These are phyloP conservation scores for Aspidoscelis tigris DNA, from an alignment of 2,113 vertebrate genomes.

Conservation along the genomic window DNA sequence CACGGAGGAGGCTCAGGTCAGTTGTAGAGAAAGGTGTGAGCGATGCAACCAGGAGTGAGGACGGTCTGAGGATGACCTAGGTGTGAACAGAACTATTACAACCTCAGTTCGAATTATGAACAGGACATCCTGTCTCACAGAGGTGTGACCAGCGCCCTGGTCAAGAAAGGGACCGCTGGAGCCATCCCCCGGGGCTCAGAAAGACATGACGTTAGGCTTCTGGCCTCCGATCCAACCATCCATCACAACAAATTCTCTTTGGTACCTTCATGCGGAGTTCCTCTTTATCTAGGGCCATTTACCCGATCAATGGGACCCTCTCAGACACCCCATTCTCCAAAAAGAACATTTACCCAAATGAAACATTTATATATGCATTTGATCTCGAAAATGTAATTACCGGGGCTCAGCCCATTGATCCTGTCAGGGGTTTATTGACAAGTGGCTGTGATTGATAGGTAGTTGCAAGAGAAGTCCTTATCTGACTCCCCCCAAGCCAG, in stretches of 20 bases:
- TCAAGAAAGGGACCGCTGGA: fast-evolving
- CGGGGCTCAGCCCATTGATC: constrained; percentile 54
- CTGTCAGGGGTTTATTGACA: constrained; percentile 50
- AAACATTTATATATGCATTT: constrained; percentile 66
- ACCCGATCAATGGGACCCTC: background rate
- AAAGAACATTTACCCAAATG: constrained; percentile 47
- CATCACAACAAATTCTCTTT: background rate
- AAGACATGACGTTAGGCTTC: background rate
- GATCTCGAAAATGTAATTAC: constrained; percentile 66
- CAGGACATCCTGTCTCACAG: no score
- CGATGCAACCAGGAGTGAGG: no score
- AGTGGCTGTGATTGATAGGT: constrained; percentile 28
- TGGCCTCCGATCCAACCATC: background rate
- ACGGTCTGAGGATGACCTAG: no score
- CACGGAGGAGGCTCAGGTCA: no score
- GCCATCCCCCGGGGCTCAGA: background rate
- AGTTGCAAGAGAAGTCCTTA: constrained; percentile 35
- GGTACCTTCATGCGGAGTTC: fast-evolving
- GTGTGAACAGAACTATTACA: no score
- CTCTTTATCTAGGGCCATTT: constrained; percentile 15
- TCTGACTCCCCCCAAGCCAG: constrained; percentile 15
- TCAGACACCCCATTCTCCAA: constrained; percentile 8
- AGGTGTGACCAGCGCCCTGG: no score
- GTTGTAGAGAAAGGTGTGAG: no score
- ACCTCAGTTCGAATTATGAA: no score